A percentile compares a stretch with the other conserved stretches of the same genome.
Conservation (phyloP, 2,113 vertebrate species). For the Typhlomys cinereus region DNA sequence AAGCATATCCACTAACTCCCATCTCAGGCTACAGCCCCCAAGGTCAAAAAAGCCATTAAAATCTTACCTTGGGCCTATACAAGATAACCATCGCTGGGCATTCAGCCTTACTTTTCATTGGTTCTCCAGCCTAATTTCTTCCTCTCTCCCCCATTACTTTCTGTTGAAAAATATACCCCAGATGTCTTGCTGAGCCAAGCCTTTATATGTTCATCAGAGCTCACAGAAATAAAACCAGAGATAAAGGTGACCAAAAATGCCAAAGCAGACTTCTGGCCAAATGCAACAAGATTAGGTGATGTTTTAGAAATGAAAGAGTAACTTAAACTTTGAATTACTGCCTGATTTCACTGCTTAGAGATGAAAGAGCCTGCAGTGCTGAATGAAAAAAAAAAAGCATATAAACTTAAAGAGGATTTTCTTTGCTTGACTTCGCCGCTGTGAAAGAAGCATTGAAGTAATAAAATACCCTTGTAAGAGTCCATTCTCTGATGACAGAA, state of each 20-base stretch:
- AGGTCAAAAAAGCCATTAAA: constrained; percentile 62
- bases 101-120: neutral
- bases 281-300: constrained; percentile 64
- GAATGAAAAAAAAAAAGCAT: constrained; percentile 71
- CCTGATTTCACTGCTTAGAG: constrained; percentile 76
- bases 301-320: constrained; percentile 74
- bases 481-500: constrained; percentile 61
- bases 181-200: neutral
- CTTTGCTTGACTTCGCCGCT: constrained; percentile 67
- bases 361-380: constrained; percentile 71
- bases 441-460: constrained; percentile 76
- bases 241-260: constrained; percentile 51
- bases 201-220: neutral
- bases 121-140: neutral
- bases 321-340: constrained; percentile 74
- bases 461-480: constrained; percentile 72
- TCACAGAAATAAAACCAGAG: neutral
- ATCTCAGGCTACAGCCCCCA: neutral
- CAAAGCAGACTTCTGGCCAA: constrained; percentile 58
- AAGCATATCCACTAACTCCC: neutral
- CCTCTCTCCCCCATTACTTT: neutral
- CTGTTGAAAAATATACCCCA: neutral
- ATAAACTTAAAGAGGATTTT: constrained; percentile 73
- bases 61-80: neutral
- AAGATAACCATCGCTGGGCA: constrained; percentile 25